Evolutionary conservation across 1,140 invertebrate species (phyloP).

Genomic region (Conus ventricosus): DNA sequence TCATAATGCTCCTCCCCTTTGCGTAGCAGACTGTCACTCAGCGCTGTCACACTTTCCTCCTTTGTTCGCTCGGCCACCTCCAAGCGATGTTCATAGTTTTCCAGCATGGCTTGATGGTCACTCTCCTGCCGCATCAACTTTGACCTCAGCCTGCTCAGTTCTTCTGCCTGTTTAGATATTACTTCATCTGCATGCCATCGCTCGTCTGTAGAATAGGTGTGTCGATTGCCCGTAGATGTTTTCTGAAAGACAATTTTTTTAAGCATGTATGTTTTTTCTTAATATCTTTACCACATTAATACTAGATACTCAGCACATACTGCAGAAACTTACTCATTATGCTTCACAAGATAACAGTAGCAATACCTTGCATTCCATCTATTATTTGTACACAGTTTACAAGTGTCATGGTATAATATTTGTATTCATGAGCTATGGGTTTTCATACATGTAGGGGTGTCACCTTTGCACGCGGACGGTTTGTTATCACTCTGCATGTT

Average conservation of each 20-base stretch:
- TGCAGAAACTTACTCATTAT: too few relatives aligned
- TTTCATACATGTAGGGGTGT: too few relatives aligned
- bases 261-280: too few relatives aligned
- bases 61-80: conserved; percentile 51
- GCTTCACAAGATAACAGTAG: not conserved
- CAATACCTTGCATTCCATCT: not conserved
- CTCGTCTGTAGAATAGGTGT: conserved; percentile 15
- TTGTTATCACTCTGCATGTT: too few relatives aligned
- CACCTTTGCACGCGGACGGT: too few relatives aligned
- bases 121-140: conserved; percentile 51
- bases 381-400: not conserved
- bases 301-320: too few relatives aligned
- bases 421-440: too few relatives aligned
- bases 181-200: conserved; percentile 63
- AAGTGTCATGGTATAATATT: too few relatives aligned
- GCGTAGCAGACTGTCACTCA: conserved; percentile 54
- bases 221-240: not conserved
- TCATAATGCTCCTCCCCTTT: conserved; percentile 54
- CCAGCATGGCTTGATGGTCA: conserved; percentile 53
- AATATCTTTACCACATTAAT: too few relatives aligned
- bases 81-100: conserved; percentile 51
- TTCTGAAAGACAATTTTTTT: not conserved
- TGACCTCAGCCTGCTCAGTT: conserved; percentile 60
- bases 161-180: conserved; percentile 60
- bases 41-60: conserved; percentile 42